phyloP scores from a whole-genome alignment of 1,140 invertebrate species.

The Trichonephila clavipes region DNA sequence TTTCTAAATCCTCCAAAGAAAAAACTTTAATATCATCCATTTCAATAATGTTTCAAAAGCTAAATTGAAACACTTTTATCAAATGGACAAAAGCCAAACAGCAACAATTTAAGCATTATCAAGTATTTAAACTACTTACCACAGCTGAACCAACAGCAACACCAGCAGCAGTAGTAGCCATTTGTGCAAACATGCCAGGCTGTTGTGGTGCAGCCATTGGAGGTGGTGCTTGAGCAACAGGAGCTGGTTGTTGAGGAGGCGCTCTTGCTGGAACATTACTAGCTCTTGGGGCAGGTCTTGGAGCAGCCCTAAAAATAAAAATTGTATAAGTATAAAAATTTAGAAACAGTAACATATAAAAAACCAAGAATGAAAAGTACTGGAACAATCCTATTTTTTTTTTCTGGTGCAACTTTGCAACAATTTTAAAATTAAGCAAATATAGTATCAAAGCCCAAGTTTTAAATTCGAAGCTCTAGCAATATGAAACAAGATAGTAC shows the following conservation, averaged over 20 bases:
- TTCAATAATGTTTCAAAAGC: not conserved
- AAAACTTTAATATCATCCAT: constrained; percentile 12
- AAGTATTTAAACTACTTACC: constrained; percentile 75
- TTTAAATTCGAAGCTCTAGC: too few relatives aligned
- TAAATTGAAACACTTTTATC: not conserved
- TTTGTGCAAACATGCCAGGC: constrained; percentile 82
- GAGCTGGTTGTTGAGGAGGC: constrained; percentile 76
- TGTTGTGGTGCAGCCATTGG: constrained; percentile 80
- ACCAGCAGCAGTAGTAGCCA: constrained; percentile 82
- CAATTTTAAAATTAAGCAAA: too few relatives aligned
- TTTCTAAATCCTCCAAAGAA: constrained; percentile 60
- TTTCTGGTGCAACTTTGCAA: too few relatives aligned
- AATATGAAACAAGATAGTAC: too few relatives aligned
- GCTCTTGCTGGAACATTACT: constrained; percentile 74
- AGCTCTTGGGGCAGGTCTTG: constrained; percentile 53
- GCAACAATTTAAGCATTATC: not conserved
- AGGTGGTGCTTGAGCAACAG: constrained; percentile 78
- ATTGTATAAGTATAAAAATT: not conserved
- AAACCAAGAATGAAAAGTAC: too few relatives aligned
- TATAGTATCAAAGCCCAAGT: too few relatives aligned
- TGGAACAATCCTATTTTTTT: too few relatives aligned
- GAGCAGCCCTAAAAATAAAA: constrained; percentile 39
- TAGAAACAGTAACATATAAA: too few relatives aligned
- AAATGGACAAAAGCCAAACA: constrained; percentile 28
- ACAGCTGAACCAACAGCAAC: constrained; percentile 82